These are phyloP conservation scores for Natrix natrix DNA, from an alignment of 2,797 vertebrate species.

Conservation along the genomic window DNA sequence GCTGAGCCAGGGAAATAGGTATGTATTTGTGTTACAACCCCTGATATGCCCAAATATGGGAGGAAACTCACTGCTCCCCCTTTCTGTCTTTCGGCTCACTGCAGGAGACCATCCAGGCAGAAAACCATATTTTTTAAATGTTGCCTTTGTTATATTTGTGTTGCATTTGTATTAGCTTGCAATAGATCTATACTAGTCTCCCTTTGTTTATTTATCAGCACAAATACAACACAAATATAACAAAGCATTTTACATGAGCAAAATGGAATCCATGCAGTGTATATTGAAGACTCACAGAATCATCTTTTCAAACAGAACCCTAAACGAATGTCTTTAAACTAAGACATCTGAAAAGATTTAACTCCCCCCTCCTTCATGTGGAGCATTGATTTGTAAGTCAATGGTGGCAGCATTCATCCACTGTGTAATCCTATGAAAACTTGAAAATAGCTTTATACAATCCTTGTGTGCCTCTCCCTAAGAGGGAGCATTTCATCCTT, in stretches of 20 bases:
- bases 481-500: conserved; percentile 65
- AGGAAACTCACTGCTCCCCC: no score
- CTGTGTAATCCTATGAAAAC: conserved; percentile 51
- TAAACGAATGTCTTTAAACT: conserved; percentile 66
- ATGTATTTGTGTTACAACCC: no score
- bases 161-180: no score
- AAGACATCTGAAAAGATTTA: conserved; percentile 60
- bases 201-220: no score
- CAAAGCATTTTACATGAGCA: not conserved
- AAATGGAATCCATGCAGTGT: not conserved
- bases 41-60: no score
- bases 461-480: conserved; percentile 56
- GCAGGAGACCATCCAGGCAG: no score
- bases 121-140: no score
- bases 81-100: no score
- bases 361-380: conserved; percentile 61
- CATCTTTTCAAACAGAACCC: conserved; percentile 44
- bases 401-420: conserved; percentile 68
- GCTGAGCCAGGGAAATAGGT: no score
- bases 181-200: no score
- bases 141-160: no score
- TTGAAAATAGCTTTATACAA: conserved; percentile 69
- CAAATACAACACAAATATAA: no score
- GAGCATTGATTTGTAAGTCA: conserved; percentile 64
- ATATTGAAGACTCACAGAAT: conserved; percentile 14